Conservation (phyloP, 2,113 vertebrate genomes). For the Anoura caudifer region DNA sequence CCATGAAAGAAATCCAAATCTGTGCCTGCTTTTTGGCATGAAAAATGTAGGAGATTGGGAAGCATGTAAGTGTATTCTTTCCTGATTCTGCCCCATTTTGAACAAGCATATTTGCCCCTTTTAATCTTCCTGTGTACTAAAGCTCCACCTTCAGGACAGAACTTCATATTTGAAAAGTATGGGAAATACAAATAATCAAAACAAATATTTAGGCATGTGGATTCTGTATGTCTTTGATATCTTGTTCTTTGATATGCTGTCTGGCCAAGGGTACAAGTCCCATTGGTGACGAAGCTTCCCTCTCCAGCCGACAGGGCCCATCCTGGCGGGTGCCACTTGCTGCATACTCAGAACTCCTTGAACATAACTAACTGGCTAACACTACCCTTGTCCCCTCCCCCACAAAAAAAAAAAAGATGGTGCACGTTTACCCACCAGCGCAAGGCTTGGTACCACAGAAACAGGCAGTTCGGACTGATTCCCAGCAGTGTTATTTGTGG, state of each 20-base stretch:
- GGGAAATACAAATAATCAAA: conserved; percentile 37
- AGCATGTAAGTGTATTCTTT: not conserved
- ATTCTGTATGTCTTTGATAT: not conserved
- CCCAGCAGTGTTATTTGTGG: conserved; percentile 37
- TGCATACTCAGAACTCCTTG: conserved; percentile 35
- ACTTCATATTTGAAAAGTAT: conserved; percentile 62
- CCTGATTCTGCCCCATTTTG: conserved; percentile 48
- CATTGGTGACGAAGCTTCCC: not conserved
- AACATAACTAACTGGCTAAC: conserved; percentile 46
- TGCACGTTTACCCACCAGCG: conserved; percentile 51
- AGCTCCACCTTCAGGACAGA: conserved; percentile 77
- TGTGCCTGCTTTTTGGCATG: conserved; percentile 50
- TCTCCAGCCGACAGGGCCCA: not conserved
- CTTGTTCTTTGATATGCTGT: not conserved
- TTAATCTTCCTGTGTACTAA: conserved; percentile 70
- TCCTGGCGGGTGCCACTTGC: not conserved
- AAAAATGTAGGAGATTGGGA: conserved; percentile 12
- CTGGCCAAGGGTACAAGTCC: not conserved
- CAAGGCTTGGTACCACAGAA: conserved; percentile 65
- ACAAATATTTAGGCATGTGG: conserved; percentile 20
- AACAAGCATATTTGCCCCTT: conserved; percentile 25
- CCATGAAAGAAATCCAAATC: conserved; percentile 2
- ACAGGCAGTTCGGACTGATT: conserved; percentile 46
- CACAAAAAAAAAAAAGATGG: conserved; percentile 48
- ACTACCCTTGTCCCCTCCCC: not conserved